phyloP scores from a whole-genome alignment of 53 echinoderm and acorn worm species.

The Apostichopus leukothele region DNA sequence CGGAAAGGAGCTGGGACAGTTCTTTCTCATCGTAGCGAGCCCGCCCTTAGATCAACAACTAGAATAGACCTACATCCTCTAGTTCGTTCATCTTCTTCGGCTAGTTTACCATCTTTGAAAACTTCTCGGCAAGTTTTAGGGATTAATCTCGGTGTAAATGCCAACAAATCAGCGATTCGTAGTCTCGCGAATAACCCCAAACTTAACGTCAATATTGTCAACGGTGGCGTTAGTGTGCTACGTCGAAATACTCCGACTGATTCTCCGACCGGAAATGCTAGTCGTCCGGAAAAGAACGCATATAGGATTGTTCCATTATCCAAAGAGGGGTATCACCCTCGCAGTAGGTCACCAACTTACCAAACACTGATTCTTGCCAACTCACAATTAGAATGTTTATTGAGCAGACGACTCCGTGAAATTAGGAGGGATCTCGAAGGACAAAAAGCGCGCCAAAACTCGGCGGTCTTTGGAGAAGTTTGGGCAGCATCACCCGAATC shows the following conservation, averaged over 20 bases:
- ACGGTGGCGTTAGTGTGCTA: not conserved
- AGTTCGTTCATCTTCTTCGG: not conserved
- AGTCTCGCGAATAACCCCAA: slow-evolving; percentile 43
- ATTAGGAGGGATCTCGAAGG: slow-evolving; percentile 68
- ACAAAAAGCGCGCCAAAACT: slow-evolving; percentile 69
- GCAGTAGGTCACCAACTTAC: slow-evolving; percentile 80
- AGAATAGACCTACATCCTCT: not conserved
- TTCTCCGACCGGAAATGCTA: not conserved
- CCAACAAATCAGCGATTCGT: not conserved
- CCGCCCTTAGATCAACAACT: not conserved
- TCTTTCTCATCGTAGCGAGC: slow-evolving; percentile 26
- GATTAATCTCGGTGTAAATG: not conserved
- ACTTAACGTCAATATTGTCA: not conserved
- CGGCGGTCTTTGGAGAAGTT: slow-evolving; percentile 57
- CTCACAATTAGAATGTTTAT: slow-evolving; percentile 54
- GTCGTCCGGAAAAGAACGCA: not conserved
- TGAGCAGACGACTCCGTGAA: slow-evolving; percentile 55
- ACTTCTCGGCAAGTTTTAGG: not conserved
- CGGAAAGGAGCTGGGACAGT: not conserved
- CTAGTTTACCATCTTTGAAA: not conserved
- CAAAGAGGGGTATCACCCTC: slow-evolving; percentile 58
- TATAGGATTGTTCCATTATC: slow-evolving; percentile 52
- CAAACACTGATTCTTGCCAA: slow-evolving; percentile 59
- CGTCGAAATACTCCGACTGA: not conserved
- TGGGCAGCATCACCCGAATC: slow-evolving; percentile 45